Conservation (phyloP, 2,797 vertebrate species). For the Aulostomus chinensis region DNA sequence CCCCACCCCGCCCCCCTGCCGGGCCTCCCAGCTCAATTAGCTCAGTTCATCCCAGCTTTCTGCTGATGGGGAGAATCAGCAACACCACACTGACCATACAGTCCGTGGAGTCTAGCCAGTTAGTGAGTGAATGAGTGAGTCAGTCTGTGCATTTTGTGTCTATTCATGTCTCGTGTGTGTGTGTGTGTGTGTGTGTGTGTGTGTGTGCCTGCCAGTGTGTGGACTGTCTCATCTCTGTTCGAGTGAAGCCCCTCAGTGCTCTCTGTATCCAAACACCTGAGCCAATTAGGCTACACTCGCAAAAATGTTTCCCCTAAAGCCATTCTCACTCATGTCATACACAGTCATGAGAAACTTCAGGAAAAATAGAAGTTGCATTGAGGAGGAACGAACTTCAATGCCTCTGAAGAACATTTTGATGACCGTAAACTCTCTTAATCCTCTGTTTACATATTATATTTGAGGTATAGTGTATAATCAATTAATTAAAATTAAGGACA, state of each 20-base stretch:
- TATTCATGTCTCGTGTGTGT: constrained; percentile 54
- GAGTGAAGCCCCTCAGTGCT: constrained; percentile 66
- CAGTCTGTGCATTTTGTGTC: constrained; percentile 52
- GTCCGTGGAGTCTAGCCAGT: constrained; percentile 68
- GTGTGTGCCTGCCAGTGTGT: constrained; percentile 24
- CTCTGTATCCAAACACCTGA: constrained; percentile 68
- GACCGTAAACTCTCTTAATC: no score
- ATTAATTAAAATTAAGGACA: no score
- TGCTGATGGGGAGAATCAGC: constrained; percentile 78
- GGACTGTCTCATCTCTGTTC: constrained; percentile 49
- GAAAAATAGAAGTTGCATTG: not conserved
- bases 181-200: constrained; percentile 49
- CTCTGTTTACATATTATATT: no score
- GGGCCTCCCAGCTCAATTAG: constrained; percentile 83
- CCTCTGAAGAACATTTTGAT: no score
- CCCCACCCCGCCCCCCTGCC: constrained; percentile 59
- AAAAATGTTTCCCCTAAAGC: constrained; percentile 51
- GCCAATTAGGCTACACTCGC: constrained; percentile 61
- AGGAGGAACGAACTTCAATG: constrained; percentile 22
- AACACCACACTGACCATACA: constrained; percentile 50
- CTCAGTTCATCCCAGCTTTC: constrained; percentile 76
- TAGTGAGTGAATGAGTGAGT: constrained; percentile 61
- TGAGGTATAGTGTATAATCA: no score
- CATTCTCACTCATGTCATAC: constrained; percentile 66
- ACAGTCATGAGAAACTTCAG: constrained; percentile 53